A percentile compares a stretch with the other conserved stretches of the same genome.
Evolutionary conservation across 2,888 invertebrate genomes (phyloP).

Genomic region (Stenchaetothrips biformis): DNA sequence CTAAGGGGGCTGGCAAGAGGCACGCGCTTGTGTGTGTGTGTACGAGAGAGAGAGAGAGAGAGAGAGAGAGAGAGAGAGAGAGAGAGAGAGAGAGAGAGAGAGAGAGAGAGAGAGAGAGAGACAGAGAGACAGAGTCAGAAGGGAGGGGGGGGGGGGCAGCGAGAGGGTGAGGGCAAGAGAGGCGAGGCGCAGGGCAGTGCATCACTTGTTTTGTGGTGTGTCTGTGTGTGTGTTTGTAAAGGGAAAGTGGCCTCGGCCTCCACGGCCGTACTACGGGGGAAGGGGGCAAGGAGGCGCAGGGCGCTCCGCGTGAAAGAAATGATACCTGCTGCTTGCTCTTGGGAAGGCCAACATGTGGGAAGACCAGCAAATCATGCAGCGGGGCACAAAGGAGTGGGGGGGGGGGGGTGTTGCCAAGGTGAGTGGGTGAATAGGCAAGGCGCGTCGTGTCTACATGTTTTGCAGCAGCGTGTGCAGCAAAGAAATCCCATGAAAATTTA

Average conservation of each 20-base stretch:
- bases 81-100: conserved; percentile 9
- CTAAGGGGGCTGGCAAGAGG: no score
- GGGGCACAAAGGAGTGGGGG: conserved; percentile 21
- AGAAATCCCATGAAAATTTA: no score
- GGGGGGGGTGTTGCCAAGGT: conserved; percentile 13
- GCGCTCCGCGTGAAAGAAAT: not conserved
- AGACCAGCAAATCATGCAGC: conserved; percentile 39
- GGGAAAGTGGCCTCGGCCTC: no score
- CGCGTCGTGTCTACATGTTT: no score
- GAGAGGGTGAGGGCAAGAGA: not conserved
- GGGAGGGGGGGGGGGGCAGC: not conserved
- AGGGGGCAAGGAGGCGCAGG: no score
- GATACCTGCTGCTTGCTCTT: conserved; percentile 43
- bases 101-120: conserved; percentile 26
- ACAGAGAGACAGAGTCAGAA: not conserved
- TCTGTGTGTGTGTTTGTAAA: no score
- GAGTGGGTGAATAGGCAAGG: no score
- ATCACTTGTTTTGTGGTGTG: no score
- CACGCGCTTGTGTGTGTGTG: not conserved
- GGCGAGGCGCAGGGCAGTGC: no score
- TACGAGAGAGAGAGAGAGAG: no score
- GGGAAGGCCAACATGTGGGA: conserved; percentile 52
- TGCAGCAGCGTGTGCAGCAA: no score
- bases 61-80: not conserved
- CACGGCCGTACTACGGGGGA: not conserved